Evolutionary conservation across 2,888 invertebrate species (phyloP).

Genomic region (Drosophila demipolita): DNA sequence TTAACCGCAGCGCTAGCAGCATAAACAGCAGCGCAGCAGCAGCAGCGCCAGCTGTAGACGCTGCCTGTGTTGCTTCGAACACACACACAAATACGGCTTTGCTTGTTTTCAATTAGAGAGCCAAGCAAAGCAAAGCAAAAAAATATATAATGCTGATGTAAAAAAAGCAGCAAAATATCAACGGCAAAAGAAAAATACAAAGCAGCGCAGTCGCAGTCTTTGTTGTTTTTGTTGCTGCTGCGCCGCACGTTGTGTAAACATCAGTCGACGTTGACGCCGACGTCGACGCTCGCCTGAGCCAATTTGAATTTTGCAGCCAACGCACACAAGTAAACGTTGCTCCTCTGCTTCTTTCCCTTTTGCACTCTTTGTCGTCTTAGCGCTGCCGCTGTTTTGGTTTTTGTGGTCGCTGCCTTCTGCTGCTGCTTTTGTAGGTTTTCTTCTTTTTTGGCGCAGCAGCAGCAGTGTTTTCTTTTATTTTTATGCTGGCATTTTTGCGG

Average conservation of each 20-base stretch:
- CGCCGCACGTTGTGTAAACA: conserved; percentile 79
- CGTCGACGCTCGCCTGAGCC: conserved; percentile 57
- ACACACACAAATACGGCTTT: conserved; percentile 44
- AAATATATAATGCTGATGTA: conserved; percentile 29
- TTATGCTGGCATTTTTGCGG: conserved; percentile 80
- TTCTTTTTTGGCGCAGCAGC: conserved; percentile 57
- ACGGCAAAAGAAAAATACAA: conserved; percentile 60
- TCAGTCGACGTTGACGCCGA: conserved; percentile 44
- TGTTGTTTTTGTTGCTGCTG: conserved; percentile 47
- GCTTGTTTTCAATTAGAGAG: conserved; percentile 79
- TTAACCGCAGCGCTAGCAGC: conserved; percentile 36
- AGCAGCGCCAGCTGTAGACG: conserved; percentile 54
- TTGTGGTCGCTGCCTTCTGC: conserved; percentile 60
- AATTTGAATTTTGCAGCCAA: conserved; percentile 67
- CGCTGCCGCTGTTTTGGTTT: conserved; percentile 43
- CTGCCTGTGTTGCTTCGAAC: conserved; percentile 42
- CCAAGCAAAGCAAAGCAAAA: conserved; percentile 22
- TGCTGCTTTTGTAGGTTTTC: conserved; percentile 77
- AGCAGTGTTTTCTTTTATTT: conserved; percentile 71
- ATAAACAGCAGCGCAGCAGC: conserved; percentile 32
- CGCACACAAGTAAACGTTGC: conserved; percentile 37
- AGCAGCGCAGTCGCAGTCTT: conserved; percentile 45
- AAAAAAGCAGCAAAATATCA: conserved; percentile 18
- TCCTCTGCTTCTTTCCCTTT: conserved; percentile 3
- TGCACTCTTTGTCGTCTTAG: conserved; percentile 5